A percentile compares a stretch with the other conserved stretches of the same genome.
phyloP scores from a whole-genome alignment of 2,113 vertebrate genomes.

The Eublepharis macularius region DNA sequence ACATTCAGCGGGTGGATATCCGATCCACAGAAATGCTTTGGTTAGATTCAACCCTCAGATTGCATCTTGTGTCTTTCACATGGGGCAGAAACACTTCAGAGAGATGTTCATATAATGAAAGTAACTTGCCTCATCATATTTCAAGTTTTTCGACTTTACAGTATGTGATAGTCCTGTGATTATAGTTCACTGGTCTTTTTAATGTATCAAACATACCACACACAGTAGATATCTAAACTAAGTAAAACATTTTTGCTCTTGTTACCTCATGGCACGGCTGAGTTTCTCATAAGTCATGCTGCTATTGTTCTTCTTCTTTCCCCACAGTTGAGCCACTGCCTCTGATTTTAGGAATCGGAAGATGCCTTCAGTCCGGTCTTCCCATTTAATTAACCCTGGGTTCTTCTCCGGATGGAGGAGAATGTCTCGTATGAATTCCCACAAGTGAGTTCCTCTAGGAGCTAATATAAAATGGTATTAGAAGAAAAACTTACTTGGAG shows the following conservation, averaged over 20 bases:
- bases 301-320: constrained; percentile 98
- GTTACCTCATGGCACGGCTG: constrained; percentile 95
- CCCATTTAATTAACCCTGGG: constrained; percentile 96
- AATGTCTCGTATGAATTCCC: constrained; percentile 98
- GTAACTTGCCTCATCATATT: background rate
- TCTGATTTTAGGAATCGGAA: constrained; percentile 98
- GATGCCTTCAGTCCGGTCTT: constrained; percentile 92
- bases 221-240: background rate
- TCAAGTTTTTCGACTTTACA: constrained; percentile 21
- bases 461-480: constrained; percentile 67
- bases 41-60: background rate
- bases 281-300: constrained; percentile 99
- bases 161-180: background rate
- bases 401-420: constrained; percentile 94
- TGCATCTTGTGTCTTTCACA: background rate
- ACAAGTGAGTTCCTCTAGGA: constrained; percentile 92
- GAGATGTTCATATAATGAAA: background rate
- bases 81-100: background rate
- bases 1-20: too few species aligned
- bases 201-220: background rate
- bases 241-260: background rate
- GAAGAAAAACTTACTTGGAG: background rate
- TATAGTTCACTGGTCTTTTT: background rate
- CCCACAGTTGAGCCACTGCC: constrained; percentile 97
- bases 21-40: too few species aligned